Percentiles rank a stretch among this genome's conserved stretches.
phyloP scores from a whole-genome alignment of 2,113 vertebrate species.

The Alethe diademata region DNA sequence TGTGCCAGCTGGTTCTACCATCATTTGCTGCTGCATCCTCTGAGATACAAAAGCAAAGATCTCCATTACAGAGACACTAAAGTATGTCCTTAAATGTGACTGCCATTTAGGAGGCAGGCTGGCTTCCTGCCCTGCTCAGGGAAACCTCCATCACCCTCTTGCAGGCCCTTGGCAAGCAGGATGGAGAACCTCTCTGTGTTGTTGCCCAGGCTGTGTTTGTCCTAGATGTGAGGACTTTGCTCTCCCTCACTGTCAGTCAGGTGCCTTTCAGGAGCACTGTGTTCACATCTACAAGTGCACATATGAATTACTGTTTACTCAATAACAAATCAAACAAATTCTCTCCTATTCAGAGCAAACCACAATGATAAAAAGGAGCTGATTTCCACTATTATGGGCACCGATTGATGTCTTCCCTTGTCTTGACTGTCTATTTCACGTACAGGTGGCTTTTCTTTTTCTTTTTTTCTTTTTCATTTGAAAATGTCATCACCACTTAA shows the following conservation, averaged over 20 bases:
- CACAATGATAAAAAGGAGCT: constrained; percentile 13
- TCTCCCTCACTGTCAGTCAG: fast-evolving
- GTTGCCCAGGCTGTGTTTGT: neutral
- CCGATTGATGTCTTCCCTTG: constrained; percentile 18
- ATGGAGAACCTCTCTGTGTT: neutral
- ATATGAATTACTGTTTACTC: constrained; percentile 24
- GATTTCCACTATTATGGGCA: constrained; percentile 16
- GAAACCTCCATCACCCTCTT: neutral
- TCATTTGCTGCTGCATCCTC: fast-evolving
- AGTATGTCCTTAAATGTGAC: neutral
- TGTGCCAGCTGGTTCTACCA: neutral
- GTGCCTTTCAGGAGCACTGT: neutral
- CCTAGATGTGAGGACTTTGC: neutral
- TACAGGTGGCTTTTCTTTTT: constrained; percentile 64
- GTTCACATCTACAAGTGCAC: neutral
- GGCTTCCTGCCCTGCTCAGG: neutral
- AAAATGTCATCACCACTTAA: constrained; percentile 74
- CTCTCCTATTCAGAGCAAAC: constrained; percentile 32
- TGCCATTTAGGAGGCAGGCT: fast-evolving
- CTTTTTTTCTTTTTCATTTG: constrained; percentile 22
- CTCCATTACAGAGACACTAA: neutral
- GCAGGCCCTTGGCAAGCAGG: neutral
- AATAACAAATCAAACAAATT: constrained; percentile 61
- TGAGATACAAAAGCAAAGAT: neutral
- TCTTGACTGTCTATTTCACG: constrained; percentile 52